Percentiles rank a stretch among this genome's conserved stretches.
Conservation (phyloP, 2,797 vertebrate genomes). For the Tangara arthus region DNA sequence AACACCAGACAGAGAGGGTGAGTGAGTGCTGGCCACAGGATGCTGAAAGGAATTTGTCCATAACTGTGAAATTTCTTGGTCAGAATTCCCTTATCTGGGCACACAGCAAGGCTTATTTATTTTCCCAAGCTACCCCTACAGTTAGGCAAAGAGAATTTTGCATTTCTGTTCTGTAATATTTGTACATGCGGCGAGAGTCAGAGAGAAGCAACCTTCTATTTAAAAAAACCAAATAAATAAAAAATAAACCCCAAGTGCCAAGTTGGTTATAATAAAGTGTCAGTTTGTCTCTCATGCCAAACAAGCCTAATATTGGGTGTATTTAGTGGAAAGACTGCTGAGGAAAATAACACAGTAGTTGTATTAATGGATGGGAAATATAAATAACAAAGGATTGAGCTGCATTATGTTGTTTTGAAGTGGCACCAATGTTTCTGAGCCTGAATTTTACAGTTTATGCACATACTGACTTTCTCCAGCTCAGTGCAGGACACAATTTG, state of each 20-base stretch:
- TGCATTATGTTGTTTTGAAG: background rate
- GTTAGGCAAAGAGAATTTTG: slow-evolving; percentile 36
- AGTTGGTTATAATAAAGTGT: slow-evolving; percentile 62
- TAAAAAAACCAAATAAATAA: slow-evolving; percentile 61
- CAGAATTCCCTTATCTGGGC: slow-evolving; percentile 18
- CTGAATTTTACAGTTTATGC: background rate
- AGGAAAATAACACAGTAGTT: background rate
- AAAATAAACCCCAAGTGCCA: slow-evolving; percentile 42
- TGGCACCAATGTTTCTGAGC: background rate
- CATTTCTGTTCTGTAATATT: slow-evolving; percentile 41
- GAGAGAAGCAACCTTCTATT: slow-evolving; percentile 4
- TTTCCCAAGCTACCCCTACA: slow-evolving; percentile 47
- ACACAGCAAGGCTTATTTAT: slow-evolving; percentile 39
- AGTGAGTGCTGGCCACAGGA: background rate
- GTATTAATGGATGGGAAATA: background rate
- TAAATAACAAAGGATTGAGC: background rate
- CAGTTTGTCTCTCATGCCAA: slow-evolving; percentile 39
- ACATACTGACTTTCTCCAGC: background rate
- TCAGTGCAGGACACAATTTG: background rate
- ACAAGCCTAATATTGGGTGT: background rate
- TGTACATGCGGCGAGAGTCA: slow-evolving; percentile 21
- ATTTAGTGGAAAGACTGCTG: slow-evolving; percentile 16
- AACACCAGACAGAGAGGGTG: background rate
- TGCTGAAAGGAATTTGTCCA: background rate
- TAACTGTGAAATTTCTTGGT: background rate